Percentiles rank a stretch among this genome's conserved stretches.
Conservation (phyloP, 2,113 vertebrate species). For the Etheostoma spectabile region DNA sequence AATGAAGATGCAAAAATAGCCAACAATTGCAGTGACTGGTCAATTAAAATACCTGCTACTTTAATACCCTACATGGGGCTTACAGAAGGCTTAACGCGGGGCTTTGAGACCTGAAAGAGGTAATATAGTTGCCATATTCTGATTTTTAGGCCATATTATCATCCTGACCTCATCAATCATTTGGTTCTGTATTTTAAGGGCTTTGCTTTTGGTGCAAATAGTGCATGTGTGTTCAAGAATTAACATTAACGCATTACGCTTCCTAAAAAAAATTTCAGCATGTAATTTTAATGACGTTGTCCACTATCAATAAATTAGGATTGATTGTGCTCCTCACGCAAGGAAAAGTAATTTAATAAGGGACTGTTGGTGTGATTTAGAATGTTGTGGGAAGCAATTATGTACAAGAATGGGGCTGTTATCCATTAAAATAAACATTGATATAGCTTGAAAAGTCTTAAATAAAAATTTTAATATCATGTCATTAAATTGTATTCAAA, state of each 20-base stretch:
- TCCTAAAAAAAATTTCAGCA: conserved; percentile 19
- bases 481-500: conserved; percentile 25
- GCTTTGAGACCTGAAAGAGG: conserved; percentile 40
- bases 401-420: conserved; percentile 28
- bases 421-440: conserved; percentile 20
- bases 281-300: conserved; percentile 17
- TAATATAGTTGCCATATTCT: conserved; percentile 15
- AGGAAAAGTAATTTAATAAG: conserved; percentile 3
- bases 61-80: conserved; percentile 13
- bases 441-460: background rate
- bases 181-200: conserved; percentile 65
- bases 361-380: conserved; percentile 21
- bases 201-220: conserved; percentile 76
- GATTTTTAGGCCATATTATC: conserved; percentile 27
- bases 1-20: conserved; percentile 29
- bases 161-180: conserved; percentile 28
- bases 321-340: conserved; percentile 65
- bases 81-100: background rate
- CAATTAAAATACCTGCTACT: conserved; percentile 53
- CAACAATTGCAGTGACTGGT: conserved; percentile 58
- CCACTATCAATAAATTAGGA: conserved; percentile 40
- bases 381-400: conserved; percentile 14
- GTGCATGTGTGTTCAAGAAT: conserved; percentile 56
- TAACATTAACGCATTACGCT: conserved; percentile 23
- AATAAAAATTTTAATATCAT: conserved; percentile 3